phyloP scores from a whole-genome alignment of 1,140 invertebrate species.

The Chionoecetes opilio region DNA sequence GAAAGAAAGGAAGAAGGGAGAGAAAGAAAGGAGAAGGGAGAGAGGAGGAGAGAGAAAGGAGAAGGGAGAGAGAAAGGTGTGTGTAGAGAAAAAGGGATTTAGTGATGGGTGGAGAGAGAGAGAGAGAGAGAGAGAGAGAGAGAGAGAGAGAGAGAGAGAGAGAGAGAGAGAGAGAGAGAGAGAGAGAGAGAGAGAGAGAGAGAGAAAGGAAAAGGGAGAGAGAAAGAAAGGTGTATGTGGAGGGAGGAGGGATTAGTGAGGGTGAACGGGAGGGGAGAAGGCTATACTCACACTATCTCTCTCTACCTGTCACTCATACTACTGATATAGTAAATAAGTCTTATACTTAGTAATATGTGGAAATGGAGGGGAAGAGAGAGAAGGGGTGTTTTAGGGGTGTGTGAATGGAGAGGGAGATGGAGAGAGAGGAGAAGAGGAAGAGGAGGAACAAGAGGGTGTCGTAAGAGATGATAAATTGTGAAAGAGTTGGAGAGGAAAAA shows the following conservation, averaged over 20 bases:
- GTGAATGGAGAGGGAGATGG: constrained; percentile 17
- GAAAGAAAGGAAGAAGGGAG: background rate
- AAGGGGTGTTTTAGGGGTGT: no score
- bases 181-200: constrained; percentile 27
- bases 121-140: background rate
- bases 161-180: constrained; percentile 27
- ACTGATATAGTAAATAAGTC: no score
- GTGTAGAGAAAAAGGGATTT: background rate
- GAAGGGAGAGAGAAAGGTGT: background rate
- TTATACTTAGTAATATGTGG: no score
- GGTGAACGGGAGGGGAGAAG: background rate
- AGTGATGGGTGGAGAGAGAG: background rate
- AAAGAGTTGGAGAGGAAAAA: no score
- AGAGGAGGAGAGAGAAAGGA: background rate
- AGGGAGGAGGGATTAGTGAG: background rate
- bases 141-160: constrained; percentile 10
- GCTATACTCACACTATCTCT: no score
- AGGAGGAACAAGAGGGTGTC: no score
- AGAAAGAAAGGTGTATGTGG: background rate
- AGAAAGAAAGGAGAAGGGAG: background rate
- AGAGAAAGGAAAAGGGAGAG: background rate
- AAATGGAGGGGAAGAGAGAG: no score
- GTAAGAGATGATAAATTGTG: no score
- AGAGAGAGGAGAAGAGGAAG: no score
- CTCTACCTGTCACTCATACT: no score